Evolutionary conservation across 2,888 invertebrate genomes (phyloP).

Genomic region (Trissolcus brochymenae): DNA sequence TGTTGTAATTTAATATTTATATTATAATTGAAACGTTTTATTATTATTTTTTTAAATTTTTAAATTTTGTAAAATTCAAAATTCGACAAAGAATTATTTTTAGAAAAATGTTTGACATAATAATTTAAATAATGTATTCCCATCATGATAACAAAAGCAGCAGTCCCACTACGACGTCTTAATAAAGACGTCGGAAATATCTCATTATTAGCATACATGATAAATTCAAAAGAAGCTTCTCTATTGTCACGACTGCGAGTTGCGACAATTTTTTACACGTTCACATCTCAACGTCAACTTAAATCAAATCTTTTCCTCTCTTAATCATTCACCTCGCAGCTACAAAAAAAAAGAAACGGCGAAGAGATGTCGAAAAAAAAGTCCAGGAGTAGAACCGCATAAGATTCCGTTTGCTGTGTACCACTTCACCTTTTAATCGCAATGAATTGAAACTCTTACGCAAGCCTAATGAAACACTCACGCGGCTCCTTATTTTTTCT

Average conservation of each 20-base stretch:
- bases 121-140: too few species aligned
- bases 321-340: conserved; percentile 28
- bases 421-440: conserved; percentile 61
- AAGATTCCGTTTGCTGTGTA: conserved; percentile 52
- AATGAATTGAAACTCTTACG: conserved; percentile 64
- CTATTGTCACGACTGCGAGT: conserved; percentile 10
- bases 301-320: conserved; percentile 24
- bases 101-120: too few species aligned
- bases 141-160: too few species aligned
- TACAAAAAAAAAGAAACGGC: conserved; percentile 7
- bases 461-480: conserved; percentile 66
- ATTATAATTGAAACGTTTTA: too few species aligned
- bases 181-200: conserved; percentile 29
- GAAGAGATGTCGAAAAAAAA: conserved; percentile 17
- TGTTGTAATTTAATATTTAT: too few species aligned
- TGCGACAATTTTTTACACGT: conserved; percentile 20
- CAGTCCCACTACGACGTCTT: conserved; percentile 1
- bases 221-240: conserved; percentile 27
- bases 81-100: too few species aligned
- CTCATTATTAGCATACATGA: conserved; percentile 25
- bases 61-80: too few species aligned
- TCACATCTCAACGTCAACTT: conserved; percentile 9
- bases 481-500: conserved; percentile 51
- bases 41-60: too few species aligned
- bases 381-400: conserved; percentile 35